Evolutionary conservation across 2,113 vertebrate genomes (phyloP).

Genomic region (Percopsis transmontana): DNA sequence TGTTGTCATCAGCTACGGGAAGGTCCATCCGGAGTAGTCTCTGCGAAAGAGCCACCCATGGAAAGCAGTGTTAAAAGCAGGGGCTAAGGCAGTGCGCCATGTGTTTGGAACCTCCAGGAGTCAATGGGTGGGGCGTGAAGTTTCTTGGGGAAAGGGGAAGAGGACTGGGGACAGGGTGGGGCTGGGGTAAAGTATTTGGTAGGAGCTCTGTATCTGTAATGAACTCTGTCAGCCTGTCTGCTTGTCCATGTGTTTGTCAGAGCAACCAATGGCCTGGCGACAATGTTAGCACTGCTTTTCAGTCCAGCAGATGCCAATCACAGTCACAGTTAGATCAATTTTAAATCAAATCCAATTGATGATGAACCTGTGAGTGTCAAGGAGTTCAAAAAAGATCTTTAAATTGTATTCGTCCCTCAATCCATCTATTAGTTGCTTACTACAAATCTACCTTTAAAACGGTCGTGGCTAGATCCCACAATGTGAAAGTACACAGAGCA

Average conservation of each 20-base stretch:
- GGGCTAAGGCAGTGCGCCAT: background rate
- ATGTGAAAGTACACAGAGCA: too few species aligned
- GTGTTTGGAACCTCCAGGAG: conserved; percentile 72
- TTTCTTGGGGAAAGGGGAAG: conserved; percentile 17
- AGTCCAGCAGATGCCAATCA: background rate
- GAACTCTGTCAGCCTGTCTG: conserved; percentile 20
- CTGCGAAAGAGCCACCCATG: conserved; percentile 77
- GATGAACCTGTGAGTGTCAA: conserved; percentile 41
- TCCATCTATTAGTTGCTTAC: background rate
- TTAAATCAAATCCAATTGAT: background rate
- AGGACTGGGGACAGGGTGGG: conserved; percentile 9
- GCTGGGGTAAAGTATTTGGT: conserved; percentile 17
- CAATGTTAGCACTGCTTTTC: background rate
- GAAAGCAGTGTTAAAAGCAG: conserved; percentile 39
- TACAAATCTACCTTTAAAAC: background rate
- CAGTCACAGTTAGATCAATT: background rate
- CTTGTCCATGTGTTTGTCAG: background rate
- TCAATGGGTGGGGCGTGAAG: conserved; percentile 29
- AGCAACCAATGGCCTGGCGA: background rate
- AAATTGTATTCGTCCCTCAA: background rate
- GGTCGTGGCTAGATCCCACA: too few species aligned
- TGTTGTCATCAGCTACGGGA: conserved; percentile 92
- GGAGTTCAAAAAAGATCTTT: background rate
- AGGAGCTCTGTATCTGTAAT: conserved; percentile 60
- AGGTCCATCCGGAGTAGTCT: conserved; percentile 92